phyloP scores from a whole-genome alignment of 2,113 vertebrate species.

The Mystacornis crossleyi region DNA sequence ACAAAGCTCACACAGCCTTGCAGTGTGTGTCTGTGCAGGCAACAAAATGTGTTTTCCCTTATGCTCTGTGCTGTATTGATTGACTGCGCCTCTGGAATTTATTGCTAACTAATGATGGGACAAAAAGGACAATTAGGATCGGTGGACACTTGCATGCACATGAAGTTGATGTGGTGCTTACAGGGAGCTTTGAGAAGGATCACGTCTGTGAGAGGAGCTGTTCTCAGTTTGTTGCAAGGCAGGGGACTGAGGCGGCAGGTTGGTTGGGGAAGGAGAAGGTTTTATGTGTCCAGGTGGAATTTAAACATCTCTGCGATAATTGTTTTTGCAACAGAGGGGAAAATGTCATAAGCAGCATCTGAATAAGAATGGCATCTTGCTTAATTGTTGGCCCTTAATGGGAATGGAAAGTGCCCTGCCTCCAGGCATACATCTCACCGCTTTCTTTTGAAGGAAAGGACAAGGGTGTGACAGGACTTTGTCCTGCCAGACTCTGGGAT shows the following conservation, averaged over 20 bases:
- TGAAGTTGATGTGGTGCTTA: neutral
- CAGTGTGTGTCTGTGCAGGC: neutral
- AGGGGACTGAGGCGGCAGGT: neutral
- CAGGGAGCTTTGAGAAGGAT: neutral
- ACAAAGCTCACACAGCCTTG: neutral
- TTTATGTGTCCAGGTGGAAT: neutral
- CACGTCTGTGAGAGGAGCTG: neutral
- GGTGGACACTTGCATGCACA: rapidly evolving
- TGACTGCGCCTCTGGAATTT: neutral
- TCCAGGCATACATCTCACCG: neutral
- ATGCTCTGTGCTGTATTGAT: neutral
- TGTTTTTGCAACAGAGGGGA: neutral
- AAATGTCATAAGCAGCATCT: neutral
- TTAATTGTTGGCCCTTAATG: neutral
- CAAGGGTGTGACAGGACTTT: neutral
- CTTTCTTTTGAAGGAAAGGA: neutral
- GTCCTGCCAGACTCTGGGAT: neutral
- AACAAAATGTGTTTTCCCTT: neutral
- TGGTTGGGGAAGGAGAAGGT: neutral
- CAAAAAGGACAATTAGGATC: neutral
- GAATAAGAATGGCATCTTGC: neutral
- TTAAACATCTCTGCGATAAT: neutral
- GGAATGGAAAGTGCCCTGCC: neutral
- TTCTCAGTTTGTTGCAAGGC: neutral
- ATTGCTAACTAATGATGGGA: neutral